Evolutionary conservation across 2,888 invertebrate species (phyloP), one percentile per base, ranked within the genome.

Genomic region (Thyatira batis): DNA sequence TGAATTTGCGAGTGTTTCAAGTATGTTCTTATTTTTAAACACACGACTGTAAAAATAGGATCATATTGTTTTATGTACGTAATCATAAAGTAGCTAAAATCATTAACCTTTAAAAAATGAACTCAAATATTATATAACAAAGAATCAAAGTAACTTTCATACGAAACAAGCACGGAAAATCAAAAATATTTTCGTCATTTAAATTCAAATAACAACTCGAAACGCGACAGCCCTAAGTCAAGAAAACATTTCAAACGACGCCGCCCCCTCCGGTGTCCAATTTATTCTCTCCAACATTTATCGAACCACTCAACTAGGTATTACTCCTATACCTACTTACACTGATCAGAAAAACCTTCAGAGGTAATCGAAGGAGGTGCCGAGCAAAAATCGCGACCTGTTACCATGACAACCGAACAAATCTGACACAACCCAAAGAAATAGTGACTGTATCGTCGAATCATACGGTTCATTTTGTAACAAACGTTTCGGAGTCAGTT

Each of bases 301-400:
- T 71, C 63, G 63, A 65, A 60, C 60, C 56, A 51, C 46, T 44
- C 33, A 23, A 13, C 33, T 55, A 54, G 60, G 54, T 50, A 59
- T 54, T 57, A 52, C 53, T 55, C 44, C 49, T 49, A 49, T 25
- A 54, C 50, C 56, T 39, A 39, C 23, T 57, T 51, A 60, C 65
- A 64, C 76, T 72, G 83, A 87, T 87, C 83, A 76, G 79, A 78
- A 84, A 81, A 81, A 79, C 78, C 76, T 85, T 78, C 73, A 66
- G 63, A 71, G 71, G 73, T 80, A 82, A 87, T 86, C 84, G 86
- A 80, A 85, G 85, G 78, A 84, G 85, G 84, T 73, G 73, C 68
- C 64, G 65, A 64, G 80, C 85, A 87, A 82, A 85, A 83, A 82
- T 87, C 85, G 83, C 61, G 84, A 85, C 77, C 70, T 76, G 85